Percentiles rank a stretch among this genome's conserved stretches.
These are phyloP conservation scores for Butorides virescens DNA, from an alignment of 2,113 vertebrate species.

Conservation along the genomic window DNA sequence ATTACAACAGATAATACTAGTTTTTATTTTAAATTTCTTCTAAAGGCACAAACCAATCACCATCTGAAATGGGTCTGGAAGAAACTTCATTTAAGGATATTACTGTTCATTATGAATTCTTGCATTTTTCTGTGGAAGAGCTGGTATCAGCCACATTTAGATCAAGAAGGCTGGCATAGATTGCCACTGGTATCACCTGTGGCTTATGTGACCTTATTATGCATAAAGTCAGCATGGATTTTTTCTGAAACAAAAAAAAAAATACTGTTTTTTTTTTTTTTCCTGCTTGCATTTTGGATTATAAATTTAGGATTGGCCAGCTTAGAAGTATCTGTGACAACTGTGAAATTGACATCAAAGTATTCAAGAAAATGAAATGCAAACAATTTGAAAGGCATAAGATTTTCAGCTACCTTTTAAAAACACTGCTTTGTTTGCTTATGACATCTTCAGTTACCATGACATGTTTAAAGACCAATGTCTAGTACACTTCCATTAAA, in stretches of 20 bases:
- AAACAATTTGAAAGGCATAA: background rate
- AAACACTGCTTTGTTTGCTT: background rate
- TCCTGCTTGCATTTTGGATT: background rate
- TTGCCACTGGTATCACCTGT: background rate
- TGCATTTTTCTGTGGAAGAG: background rate
- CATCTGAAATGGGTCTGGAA: background rate
- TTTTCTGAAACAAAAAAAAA: background rate
- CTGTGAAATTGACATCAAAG: constrained; percentile 33
- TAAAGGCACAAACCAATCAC: background rate
- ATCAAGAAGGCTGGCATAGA: background rate
- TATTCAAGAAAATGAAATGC: background rate
- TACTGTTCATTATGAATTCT: background rate
- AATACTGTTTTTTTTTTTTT: background rate
- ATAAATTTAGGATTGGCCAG: background rate
- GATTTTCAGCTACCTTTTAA: background rate
- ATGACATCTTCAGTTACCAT: background rate
- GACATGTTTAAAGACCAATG: background rate
- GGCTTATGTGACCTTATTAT: background rate
- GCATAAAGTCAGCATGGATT: background rate
- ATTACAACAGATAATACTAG: background rate
- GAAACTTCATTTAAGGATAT: background rate
- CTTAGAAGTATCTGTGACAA: background rate
- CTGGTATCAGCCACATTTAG: background rate
- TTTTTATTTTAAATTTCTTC: background rate
- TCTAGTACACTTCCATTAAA: background rate